These are phyloP conservation scores for Mesaphorura yosii DNA, from an alignment of 1,140 invertebrate species.

Conservation along the genomic window DNA sequence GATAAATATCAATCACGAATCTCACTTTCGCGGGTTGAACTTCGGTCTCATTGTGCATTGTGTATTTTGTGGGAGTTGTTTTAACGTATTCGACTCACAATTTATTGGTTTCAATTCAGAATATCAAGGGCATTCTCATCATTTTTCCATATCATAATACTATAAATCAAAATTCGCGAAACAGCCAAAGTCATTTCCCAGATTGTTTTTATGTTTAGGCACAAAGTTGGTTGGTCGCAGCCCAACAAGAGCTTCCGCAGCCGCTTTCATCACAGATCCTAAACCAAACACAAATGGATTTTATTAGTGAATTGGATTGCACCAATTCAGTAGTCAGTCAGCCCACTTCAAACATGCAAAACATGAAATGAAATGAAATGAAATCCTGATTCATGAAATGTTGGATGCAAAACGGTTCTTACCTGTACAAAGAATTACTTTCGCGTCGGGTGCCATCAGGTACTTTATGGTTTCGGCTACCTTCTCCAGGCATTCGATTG, in stretches of 20 bases:
- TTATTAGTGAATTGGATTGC: neutral
- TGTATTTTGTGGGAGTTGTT: too few species aligned
- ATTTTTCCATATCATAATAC: too few species aligned
- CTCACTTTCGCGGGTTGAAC: too few species aligned
- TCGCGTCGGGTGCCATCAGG: conserved; percentile 53
- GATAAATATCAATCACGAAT: too few species aligned
- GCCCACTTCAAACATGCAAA: conserved; percentile 5
- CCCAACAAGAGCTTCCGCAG: conserved; percentile 51
- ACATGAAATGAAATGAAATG: neutral
- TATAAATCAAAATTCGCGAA: conserved; percentile 77
- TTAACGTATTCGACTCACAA: too few species aligned
- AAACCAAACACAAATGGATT: conserved; percentile 32
- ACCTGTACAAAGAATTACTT: conserved; percentile 85
- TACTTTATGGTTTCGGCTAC: conserved; percentile 64
- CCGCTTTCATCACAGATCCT: conserved; percentile 64
- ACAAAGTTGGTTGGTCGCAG: conserved; percentile 56
- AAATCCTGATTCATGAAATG: conserved; percentile 3
- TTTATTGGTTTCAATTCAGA: too few species aligned
- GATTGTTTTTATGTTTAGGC: conserved; percentile 73
- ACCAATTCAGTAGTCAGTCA: neutral
- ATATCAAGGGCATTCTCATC: too few species aligned
- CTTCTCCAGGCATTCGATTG: conserved; percentile 82
- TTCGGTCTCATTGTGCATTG: too few species aligned
- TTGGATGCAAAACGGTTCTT: conserved; percentile 28
- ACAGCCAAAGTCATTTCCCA: conserved; percentile 84